Evolutionary conservation across 2,888 invertebrate genomes (phyloP), one percentile per base, ranked within the genome.

Genomic region (Oscheius sp.): DNA sequence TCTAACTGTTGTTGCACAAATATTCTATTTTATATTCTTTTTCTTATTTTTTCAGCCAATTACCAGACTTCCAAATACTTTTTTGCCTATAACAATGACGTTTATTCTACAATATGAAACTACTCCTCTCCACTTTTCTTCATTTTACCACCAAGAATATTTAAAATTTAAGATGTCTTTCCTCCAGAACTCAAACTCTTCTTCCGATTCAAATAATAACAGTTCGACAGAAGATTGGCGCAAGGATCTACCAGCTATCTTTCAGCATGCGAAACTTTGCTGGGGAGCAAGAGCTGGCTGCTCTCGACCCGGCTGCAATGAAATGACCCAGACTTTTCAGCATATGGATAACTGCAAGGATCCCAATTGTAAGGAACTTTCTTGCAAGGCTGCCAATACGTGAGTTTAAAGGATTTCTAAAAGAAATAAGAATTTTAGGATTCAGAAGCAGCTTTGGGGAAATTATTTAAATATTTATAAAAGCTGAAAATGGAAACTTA

Each of bases 291-390:
- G 20, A 8, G 32, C 54, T 6, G 54, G 54, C 5, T 54, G 54
- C 24, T 4, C 24, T 33, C 54, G 54, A n/a, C 54, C 54, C 20
- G 54, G 54, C n/a, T 54, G 54, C 22, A n/a, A 32, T 9, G 54
- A 54, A n/a, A 54, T 54, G 54, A 4, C 54, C 20, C 17, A n/a
- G 20, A 32, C 33, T 20, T 54, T 54, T 33, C 54, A 17, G 5
- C 54, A 54, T 24, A 54, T 54, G 54, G 54, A 54, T 2, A 54
- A 54, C 54, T 54, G 54, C 12, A 17, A 22, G 20, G 54, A 54
- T 33, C 54, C 54, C 8, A 54, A 54, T 24, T 54, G 54, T n/a
- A 54, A 33, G n/a, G 54, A 54, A 36, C 33, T 54, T 12, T 54
- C 54, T 3, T 54, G 54, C 24, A 32, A 36, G 17, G 54, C 54